These are phyloP conservation scores for Cephalopholis sonnerati DNA, from an alignment of 2,113 vertebrate species.

Conservation along the genomic window DNA sequence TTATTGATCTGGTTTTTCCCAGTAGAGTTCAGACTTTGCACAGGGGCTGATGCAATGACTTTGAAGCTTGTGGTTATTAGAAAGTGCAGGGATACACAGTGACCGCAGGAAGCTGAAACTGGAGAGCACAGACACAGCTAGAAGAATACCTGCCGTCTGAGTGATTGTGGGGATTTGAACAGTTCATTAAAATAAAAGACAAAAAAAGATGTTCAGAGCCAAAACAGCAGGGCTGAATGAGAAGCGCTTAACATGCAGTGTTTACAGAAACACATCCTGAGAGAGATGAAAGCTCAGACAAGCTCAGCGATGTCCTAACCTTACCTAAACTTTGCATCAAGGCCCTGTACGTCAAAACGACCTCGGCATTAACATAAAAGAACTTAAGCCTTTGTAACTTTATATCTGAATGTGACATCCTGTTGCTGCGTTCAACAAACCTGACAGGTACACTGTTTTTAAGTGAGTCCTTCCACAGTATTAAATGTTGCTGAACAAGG, in stretches of 20 bases:
- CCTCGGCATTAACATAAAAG: slow-evolving; percentile 4
- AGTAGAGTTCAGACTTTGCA: slow-evolving; percentile 13
- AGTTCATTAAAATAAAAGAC: slow-evolving; percentile 24
- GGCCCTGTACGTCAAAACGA: slow-evolving; percentile 13
- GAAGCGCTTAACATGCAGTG: slow-evolving; percentile 28
- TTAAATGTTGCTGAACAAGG: slow-evolving; percentile 44
- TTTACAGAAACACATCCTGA: slow-evolving; percentile 65
- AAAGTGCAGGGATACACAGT: background rate
- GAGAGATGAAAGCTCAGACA: slow-evolving; percentile 56
- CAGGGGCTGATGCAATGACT: slow-evolving; percentile 21
- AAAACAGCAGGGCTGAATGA: slow-evolving; percentile 25
- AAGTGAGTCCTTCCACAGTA: background rate
- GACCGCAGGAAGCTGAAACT: background rate
- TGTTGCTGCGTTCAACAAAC: background rate
- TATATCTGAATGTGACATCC: slow-evolving; percentile 11
- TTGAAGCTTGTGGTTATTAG: slow-evolving; percentile 44
- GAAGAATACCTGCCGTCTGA: slow-evolving; percentile 22
- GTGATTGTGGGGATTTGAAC: slow-evolving; percentile 1
- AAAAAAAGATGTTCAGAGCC: slow-evolving; percentile 10
- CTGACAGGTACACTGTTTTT: slow-evolving; percentile 19
- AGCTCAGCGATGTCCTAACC: slow-evolving; percentile 41
- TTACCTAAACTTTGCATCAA: slow-evolving; percentile 27
- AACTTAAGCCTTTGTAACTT: slow-evolving; percentile 11
- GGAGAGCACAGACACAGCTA: background rate
- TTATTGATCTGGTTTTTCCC: slow-evolving; percentile 22